Conservation (phyloP, 2,797 vertebrate species). For the Sebastiscus tertius region DNA sequence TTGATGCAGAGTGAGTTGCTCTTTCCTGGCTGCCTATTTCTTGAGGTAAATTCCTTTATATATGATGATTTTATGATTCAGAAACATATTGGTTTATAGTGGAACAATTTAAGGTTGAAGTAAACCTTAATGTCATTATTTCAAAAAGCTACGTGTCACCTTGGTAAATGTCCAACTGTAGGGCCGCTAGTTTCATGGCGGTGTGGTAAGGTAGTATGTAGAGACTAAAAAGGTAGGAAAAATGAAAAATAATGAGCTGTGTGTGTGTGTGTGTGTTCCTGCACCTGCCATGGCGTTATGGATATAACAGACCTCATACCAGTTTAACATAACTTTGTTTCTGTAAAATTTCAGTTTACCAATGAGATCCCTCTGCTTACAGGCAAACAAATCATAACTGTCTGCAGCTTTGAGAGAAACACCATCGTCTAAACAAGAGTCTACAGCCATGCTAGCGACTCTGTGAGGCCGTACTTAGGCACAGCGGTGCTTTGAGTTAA, state of each 20-base stretch:
- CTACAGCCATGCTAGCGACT: background rate
- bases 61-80: background rate
- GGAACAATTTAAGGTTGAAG: background rate
- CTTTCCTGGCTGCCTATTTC: conserved; percentile 50
- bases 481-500: background rate
- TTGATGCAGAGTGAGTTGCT: conserved; percentile 50
- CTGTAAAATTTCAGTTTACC: background rate
- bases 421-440: background rate
- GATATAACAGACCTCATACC: background rate
- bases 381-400: background rate
- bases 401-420: background rate
- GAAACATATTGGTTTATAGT: background rate
- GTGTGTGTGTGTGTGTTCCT: background rate
- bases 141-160: background rate
- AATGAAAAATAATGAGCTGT: background rate
- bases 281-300: background rate
- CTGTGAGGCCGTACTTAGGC: background rate
- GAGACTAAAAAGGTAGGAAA: background rate
- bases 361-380: background rate
- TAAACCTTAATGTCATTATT: background rate
- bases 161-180: background rate
- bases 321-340: background rate
- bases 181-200: conserved; percentile 31
- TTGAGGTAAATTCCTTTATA: conserved; percentile 11
- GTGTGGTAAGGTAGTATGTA: background rate